Evolutionary conservation across 1,140 invertebrate species (phyloP), one percentile per base, ranked within the genome.

Genomic region (Paralvinella palmiformis): DNA sequence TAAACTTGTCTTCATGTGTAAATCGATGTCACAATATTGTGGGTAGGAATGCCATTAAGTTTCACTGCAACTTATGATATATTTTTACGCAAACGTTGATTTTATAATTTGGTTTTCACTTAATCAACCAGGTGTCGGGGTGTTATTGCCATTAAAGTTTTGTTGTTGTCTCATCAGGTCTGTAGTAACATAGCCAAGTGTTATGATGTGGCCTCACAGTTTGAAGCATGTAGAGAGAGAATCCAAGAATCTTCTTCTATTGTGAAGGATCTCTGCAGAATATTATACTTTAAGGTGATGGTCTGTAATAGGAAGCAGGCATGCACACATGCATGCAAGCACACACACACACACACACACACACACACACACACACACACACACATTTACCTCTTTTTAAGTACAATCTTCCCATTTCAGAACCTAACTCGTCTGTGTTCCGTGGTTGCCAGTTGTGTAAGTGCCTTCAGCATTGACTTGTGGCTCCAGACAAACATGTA

Each of bases 201-300:
- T 79, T 98, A 95, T 75, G 87, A 91, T 15, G 94, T 98, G 4
- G 92, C 95, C 4, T 93, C 94, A n/a, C 86, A 88, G 68, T 99
- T 99, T 83, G 86, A 90, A 68, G 87, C 86, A 41, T 99, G 95
- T 79, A 84, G 94, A 67, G 88, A 90, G 72, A 89, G 89, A 71
- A 89, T 95, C 6, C 77, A 82, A 58, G 89, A 91, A 73, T 85
- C 96, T 82, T 88, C 91, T 7, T 85, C 88, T 68, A 83, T 99
- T 22, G 86, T 96, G 37, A 86, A 88, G 62, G 93, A 98, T 82
- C 81, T 99, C 2, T 92, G 91, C 74, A 84, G 91, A 67, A 89
- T 96, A 61, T 82, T 98, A 0, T 90, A 92, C 77, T 96, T 91
- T 72, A 92, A 92, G 82, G 91, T 92, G n/a, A n/a, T n/a, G n/a